Evolutionary conservation across 2,888 invertebrate genomes (phyloP), one percentile per base, ranked within the genome.

Genomic region (Scaptomyza flava): DNA sequence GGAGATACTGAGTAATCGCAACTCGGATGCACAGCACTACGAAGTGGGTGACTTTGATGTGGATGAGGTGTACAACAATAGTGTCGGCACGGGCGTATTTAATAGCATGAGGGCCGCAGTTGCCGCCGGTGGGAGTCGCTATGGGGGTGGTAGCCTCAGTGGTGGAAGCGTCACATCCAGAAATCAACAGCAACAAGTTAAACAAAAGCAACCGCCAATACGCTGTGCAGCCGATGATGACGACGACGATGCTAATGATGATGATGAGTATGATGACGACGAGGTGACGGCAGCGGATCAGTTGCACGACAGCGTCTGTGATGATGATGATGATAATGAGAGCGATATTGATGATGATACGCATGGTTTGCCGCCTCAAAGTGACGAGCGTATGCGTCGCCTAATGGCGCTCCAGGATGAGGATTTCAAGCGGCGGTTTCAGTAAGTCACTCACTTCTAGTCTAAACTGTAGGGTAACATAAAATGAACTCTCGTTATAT

Each of bases 1-100:
- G 73, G 91, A 91, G 72, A 91, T 91, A 52, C 77, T 91, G 52
- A 91, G 89, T 73, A 92, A 90, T 81, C 91, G 90, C 66, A 90
- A 85, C 73, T 90, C 90, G 53, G 91, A 90, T 81, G 91, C 69
- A 34, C 91, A 91, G 72, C 89, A 91, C 75, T 88, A 90, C 51
- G 89, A 89, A 69, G 87, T 89, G 46, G 89, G 86, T 43, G 90
- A 89, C 71, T 83, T 90, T 57, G 82, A 89, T 66, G 87, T 86
- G 51, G 89, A 89, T 50, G 87, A 87, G 54, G 87, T 85, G 62
- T 89, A 89, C 48, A 84, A 84, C 63, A 84, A 89, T 54, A 81
- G 87, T 45, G 79, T 81, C 34, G 78, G 76, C 65, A 83, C 77
- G 6, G 82, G 82, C 27, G 89, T 82, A 34, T 81, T 81, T 64